Evolutionary conservation across 2,797 vertebrate genomes (phyloP).

Genomic region (Limosa lapponica): DNA sequence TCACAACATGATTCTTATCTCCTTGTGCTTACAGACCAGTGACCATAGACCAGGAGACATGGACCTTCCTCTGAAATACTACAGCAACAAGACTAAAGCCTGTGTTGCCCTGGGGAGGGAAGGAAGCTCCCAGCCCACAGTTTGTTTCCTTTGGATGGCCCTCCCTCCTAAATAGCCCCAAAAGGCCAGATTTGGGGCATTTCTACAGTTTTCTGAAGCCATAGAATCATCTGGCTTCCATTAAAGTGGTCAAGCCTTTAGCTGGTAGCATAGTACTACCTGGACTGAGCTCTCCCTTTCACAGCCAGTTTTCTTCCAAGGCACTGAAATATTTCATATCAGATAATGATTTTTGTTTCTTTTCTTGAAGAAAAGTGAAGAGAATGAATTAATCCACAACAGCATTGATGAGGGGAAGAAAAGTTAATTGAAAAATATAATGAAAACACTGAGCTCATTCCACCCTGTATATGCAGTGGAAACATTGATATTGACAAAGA

Average conservation of each 20-base stretch:
- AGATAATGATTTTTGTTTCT: not conserved
- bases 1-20: accelerated
- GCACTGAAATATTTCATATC: not conserved
- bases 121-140: not conserved
- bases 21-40: accelerated
- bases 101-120: not conserved
- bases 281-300: not conserved
- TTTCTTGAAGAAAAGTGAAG: not conserved
- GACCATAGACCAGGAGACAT: not conserved
- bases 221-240: not conserved
- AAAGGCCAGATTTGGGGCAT: not conserved
- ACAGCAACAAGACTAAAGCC: not conserved
- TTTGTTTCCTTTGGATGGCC: accelerated
- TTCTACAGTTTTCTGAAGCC: not conserved
- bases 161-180: accelerated
- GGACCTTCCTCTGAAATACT: not conserved
- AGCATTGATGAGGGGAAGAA: not conserved
- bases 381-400: constrained; percentile 8
- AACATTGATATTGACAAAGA: constrained; percentile 9
- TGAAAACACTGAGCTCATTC: not conserved
- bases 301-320: not conserved
- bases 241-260: not conserved
- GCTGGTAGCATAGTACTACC: not conserved
- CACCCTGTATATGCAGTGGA: not conserved
- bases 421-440: constrained; percentile 35